Evolutionary conservation across 2,113 vertebrate species (phyloP), one percentile per base, ranked within the genome.

Genomic region (Siniperca chuatsi): DNA sequence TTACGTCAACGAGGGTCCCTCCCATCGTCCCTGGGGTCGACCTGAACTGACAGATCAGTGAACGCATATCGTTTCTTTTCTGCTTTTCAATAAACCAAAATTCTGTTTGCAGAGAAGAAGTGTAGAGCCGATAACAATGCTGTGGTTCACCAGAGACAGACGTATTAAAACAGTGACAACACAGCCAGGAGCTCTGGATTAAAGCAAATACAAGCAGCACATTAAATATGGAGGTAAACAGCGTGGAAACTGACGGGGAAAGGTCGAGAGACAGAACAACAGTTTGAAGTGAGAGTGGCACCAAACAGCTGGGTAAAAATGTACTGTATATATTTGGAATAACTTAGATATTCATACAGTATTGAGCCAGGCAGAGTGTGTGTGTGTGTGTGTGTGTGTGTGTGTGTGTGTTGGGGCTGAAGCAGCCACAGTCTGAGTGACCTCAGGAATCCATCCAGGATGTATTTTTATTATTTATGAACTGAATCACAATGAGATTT

Each of bases 381-480:
- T 33, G 8, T 29, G 57, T 44, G 50, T 37, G 20, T n/a, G 40
- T 6, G 5, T 52, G 60, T 57, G n/a, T 65, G 37, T 4, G 29
- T 29, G 29, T 37, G 35, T 37, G 35, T 37, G 35, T 6, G 35
- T 6, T 9, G 40, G 40, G 40, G 40, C 6, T 1, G 42, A 44
- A 8, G 42, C 42, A 44, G 42, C 42, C 42, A 10, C 42, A 11
- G 42, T 11, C 42, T 46, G 44, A 46, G 4, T 61, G 73, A 75
- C 52, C 79, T 69, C 29, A 40, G 11, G 57, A 21, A 44, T 75
- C 68, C 80, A 29, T 75, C 68, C 80, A 16, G 75, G 78, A 74
- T 80, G 58, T 75, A 69, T 76, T 86, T 90, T 52, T 88, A 89
- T 92, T 89, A 93, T 90, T 80, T 83, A 90, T 70, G 87, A 84